Conservation (phyloP, 2,113 vertebrate species). For the Sinocyclocheilus anophthalmus region DNA sequence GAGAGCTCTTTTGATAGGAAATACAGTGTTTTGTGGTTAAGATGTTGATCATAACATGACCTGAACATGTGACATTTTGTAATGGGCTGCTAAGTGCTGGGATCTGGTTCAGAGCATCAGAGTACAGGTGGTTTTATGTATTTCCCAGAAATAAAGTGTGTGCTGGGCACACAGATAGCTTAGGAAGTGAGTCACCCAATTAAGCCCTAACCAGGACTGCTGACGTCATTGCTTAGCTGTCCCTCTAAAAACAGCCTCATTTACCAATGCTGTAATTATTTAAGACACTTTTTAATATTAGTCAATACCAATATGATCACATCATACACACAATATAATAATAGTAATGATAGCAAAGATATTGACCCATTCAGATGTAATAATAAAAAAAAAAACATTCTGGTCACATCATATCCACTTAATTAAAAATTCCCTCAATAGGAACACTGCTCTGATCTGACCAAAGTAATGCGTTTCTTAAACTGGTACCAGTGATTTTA, state of each 20-base stretch:
- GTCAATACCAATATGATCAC: neutral
- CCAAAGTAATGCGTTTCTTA: neutral
- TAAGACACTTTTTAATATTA: neutral
- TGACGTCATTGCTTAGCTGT: neutral
- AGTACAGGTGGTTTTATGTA: neutral
- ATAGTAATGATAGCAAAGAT: too few relatives aligned
- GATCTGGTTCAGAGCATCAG: constrained; percentile 1
- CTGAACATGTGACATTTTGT: neutral
- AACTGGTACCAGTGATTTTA: neutral
- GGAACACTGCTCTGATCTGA: neutral
- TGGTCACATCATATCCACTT: neutral
- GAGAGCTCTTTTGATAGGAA: neutral
- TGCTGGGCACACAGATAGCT: neutral
- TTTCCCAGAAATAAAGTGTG: constrained; percentile 1
- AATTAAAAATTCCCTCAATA: neutral
- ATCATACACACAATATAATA: neutral
- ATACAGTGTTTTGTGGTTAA: neutral
- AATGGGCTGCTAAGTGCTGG: neutral
- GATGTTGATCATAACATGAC: neutral
- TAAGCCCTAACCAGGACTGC: neutral
- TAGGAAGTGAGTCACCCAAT: constrained; percentile 10
- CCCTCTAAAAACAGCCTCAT: constrained; percentile 1
- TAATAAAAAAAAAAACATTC: too few relatives aligned
- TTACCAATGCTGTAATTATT: neutral
- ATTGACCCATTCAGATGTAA: too few relatives aligned